A percentile compares a stretch with the other conserved stretches of the same genome.
Conservation (phyloP, 2,113 vertebrate species). For the Chinchilla lanigera region DNA sequence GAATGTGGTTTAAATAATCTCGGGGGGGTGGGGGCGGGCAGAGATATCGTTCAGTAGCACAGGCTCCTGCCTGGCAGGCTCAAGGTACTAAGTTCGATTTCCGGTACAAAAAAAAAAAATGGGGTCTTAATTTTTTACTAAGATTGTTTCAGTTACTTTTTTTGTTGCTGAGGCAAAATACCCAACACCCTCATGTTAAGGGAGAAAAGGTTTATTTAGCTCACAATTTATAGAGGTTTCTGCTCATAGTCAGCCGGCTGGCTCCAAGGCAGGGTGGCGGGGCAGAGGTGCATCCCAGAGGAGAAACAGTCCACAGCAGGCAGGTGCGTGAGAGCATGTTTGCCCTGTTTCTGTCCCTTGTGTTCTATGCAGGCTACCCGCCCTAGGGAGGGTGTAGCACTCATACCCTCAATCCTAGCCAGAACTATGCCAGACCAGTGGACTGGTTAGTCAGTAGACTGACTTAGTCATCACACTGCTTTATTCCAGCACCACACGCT, state of each 20-base stretch:
- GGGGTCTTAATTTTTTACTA: slow-evolving; percentile 30
- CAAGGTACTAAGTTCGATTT: too few species aligned
- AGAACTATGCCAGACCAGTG: not conserved
- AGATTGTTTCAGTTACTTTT: not conserved
- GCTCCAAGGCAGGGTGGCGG: not conserved
- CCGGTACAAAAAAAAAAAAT: too few species aligned
- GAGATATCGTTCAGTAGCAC: too few species aligned
- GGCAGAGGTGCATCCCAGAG: not conserved
- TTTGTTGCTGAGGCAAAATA: not conserved
- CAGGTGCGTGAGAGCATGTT: not conserved
- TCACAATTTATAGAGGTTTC: not conserved
- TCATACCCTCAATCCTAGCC: not conserved
- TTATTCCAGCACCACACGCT: not conserved
- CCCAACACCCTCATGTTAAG: not conserved
- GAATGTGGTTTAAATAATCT: slow-evolving; percentile 43
- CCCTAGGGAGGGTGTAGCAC: not conserved
- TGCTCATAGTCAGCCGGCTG: not conserved
- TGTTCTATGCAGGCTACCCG: not conserved
- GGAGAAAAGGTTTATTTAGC: not conserved
- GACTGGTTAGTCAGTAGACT: not conserved
- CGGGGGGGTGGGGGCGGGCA: too few species aligned
- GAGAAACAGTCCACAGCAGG: not conserved
- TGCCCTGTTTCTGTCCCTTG: not conserved
- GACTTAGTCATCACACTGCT: not conserved
- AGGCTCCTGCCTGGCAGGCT: too few species aligned